A percentile compares a stretch with the other conserved stretches of the same genome.
Conservation (phyloP, 1,140 invertebrate species). For the Globodera ellingtonae region DNA sequence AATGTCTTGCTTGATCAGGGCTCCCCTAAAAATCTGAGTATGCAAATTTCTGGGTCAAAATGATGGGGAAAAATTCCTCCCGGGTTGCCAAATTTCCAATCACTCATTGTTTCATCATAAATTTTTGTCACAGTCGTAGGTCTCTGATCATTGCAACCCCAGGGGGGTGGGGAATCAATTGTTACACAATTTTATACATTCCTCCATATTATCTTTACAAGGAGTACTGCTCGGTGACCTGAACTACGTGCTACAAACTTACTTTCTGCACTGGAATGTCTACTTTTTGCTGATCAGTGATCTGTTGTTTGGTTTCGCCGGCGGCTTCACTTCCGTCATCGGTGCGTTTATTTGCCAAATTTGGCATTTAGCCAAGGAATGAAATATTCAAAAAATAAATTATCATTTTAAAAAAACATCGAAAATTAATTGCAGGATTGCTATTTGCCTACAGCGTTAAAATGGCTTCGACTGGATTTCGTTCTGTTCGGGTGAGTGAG, state of each 20-base stretch:
- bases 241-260: slow-evolving; percentile 55
- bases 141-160: too few relatives aligned
- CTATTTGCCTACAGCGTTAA: slow-evolving; percentile 45
- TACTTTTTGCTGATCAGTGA: slow-evolving; percentile 57
- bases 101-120: too few relatives aligned
- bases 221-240: slow-evolving; percentile 42
- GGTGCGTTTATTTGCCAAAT: slow-evolving; percentile 31
- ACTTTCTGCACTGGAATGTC: slow-evolving; percentile 42
- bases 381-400: too few relatives aligned
- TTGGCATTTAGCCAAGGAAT: slow-evolving; percentile 3
- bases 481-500: slow-evolving; percentile 33
- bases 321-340: slow-evolving; percentile 57
- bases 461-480: slow-evolving; percentile 20
- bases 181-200: background rate
- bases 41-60: too few relatives aligned
- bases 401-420: too few relatives aligned
- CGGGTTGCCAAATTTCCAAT: too few relatives aligned
- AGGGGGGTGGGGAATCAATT: background rate
- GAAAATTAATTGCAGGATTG: slow-evolving; percentile 32
- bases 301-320: slow-evolving; percentile 54
- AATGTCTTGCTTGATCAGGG: too few relatives aligned
- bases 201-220: background rate
- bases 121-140: too few relatives aligned
- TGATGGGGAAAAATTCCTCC: too few relatives aligned
- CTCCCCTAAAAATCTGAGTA: too few relatives aligned